phyloP scores from a whole-genome alignment of 2,888 invertebrate genomes.

The Phyllotreta cruciferae region DNA sequence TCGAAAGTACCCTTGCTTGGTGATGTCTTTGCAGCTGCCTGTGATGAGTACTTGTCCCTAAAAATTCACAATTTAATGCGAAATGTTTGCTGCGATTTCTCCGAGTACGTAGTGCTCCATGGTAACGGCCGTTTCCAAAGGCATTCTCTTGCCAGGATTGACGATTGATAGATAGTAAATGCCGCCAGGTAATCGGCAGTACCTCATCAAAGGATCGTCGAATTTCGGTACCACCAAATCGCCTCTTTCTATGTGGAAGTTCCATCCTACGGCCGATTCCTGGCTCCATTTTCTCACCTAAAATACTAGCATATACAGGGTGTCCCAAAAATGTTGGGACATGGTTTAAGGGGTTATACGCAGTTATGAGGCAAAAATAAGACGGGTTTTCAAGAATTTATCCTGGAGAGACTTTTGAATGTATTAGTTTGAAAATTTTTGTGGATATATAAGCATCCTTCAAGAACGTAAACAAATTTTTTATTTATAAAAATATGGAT shows the following conservation, averaged over 20 bases:
- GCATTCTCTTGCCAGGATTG: constrained; percentile 66
- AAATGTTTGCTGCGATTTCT: background rate
- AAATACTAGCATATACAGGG: background rate
- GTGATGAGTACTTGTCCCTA: constrained; percentile 68
- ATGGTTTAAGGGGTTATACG: too few relatives aligned
- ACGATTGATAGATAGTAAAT: constrained; percentile 67
- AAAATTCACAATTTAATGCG: constrained; percentile 28
- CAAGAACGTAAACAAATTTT: too few relatives aligned
- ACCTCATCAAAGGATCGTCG: constrained; percentile 55
- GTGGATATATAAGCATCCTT: too few relatives aligned
- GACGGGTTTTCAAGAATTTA: too few relatives aligned
- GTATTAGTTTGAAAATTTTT: too few relatives aligned
- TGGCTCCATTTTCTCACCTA: constrained; percentile 13
- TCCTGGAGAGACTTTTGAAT: too few relatives aligned
- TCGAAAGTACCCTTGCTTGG: constrained; percentile 66
- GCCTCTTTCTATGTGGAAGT: constrained; percentile 44
- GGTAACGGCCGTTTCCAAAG: constrained; percentile 62
- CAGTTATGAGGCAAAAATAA: too few relatives aligned
- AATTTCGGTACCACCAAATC: constrained; percentile 53
- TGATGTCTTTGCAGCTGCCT: constrained; percentile 59
- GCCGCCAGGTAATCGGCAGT: constrained; percentile 67
- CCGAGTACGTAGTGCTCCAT: constrained; percentile 52
- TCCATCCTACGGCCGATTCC: constrained; percentile 36
- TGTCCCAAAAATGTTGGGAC: too few relatives aligned
- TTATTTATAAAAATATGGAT: too few relatives aligned